Evolutionary conservation across 2,113 vertebrate genomes (phyloP).

Genomic region (Poecile atricapillus): DNA sequence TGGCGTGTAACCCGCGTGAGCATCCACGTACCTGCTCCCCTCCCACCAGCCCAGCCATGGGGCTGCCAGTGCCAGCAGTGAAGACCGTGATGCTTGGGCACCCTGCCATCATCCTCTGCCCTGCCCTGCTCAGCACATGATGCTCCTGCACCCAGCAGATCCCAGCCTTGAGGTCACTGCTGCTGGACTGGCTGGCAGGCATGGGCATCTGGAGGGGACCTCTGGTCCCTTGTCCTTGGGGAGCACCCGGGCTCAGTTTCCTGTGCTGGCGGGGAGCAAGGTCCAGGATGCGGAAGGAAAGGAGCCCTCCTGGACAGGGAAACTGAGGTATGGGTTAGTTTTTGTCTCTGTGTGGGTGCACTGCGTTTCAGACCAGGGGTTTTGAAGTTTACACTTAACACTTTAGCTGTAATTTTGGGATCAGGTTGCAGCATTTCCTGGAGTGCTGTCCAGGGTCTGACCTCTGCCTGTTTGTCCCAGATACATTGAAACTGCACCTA

Average conservation of each 20-base stretch:
- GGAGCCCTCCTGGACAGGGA: neutral
- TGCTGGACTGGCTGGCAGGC: neutral
- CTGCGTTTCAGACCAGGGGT: neutral
- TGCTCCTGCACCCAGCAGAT: neutral
- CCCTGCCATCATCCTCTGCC: neutral
- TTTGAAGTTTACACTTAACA: neutral
- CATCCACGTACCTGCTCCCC: neutral
- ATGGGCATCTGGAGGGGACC: neutral
- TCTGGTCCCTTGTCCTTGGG: neutral
- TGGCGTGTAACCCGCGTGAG: neutral
- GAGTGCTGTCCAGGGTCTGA: neutral
- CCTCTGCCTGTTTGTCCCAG: neutral
- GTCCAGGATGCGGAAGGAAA: neutral
- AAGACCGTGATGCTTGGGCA: neutral
- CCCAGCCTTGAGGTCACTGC: neutral
- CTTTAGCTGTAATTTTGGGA: neutral
- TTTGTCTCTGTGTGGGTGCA: neutral
- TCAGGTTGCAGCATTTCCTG: neutral
- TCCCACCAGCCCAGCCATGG: neutral
- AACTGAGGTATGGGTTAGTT: neutral
- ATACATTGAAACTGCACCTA: neutral
- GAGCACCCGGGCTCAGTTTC: neutral
- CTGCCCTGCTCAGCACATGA: accelerated
- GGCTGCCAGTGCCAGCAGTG: neutral
- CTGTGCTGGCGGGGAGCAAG: neutral